Evolutionary conservation across 2,113 vertebrate genomes (phyloP), one percentile per base, ranked within the genome.

Genomic region (Xiphias gladius): DNA sequence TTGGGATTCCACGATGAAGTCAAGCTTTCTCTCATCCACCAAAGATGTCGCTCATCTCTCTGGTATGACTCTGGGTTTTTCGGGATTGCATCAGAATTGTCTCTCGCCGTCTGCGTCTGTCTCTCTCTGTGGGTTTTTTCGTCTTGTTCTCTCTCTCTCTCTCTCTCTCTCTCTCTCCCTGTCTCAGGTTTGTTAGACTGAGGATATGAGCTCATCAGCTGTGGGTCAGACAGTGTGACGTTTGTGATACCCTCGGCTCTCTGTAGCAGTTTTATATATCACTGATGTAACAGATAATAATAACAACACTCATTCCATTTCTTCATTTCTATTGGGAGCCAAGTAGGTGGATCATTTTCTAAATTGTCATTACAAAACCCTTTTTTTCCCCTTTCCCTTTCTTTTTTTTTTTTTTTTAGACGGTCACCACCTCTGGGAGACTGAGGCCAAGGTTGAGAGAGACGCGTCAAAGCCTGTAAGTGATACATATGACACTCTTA

Each of bases 391-490:
- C 5, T 65, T 24, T 62, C 16, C 35, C 9, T 48, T 2, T 85
- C 13, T 75, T 82, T 57, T 16, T 20, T 50, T 73, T 92, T 90
- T 84, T 80, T 73, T 94, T 94, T 64, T 87, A 99, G 98, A 99
- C 91, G 98, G 97, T 76, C 97, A 99, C 94, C 98, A 99, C 79
- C 95, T 99, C 91, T 99, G 98, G 98, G 98, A 99, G 93, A 97
- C 97, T 83, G 98, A 99, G 94, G 98, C 97, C 80, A 98, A 97
- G 89, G 96, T 96, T 0, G 97, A 99, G 87, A 95, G 96, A 93
- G 97, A 98, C 83, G 88, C 96, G 91, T 97, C 95, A 63, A 98
- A 98, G 93, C 94, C 96, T 90, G 98, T 99, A 93, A 97, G 98
- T 93, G 63, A 83, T 54, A 58, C 70, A 46, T n/a, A 9, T 24